These are phyloP conservation scores for Lasioglossum calceatum DNA, from an alignment of 2,888 invertebrate species.

Conservation along the genomic window DNA sequence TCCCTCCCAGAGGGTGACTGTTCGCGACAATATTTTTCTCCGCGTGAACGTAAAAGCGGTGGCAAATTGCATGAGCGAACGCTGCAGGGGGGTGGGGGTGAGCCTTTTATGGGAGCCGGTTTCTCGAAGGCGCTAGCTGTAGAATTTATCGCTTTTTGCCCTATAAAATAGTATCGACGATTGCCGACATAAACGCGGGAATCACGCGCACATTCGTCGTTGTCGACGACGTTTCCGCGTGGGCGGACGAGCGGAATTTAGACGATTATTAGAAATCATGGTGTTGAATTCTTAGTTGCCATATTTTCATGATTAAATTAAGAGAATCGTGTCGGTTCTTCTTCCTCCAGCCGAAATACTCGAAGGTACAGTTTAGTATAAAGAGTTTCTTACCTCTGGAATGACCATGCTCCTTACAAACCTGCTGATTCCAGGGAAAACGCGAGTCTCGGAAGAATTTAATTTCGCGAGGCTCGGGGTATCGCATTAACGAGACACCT, in stretches of 20 bases:
- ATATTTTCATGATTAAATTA: no score
- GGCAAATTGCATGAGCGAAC: conserved; percentile 23
- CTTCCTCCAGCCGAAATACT: background rate
- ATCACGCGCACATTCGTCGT: background rate
- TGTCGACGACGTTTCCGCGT: background rate
- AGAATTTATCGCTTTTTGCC: conserved; percentile 59
- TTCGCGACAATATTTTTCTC: conserved; percentile 61
- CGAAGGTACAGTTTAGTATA: background rate
- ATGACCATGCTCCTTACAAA: background rate
- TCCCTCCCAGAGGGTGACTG: conserved; percentile 22
- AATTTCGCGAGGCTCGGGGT: background rate
- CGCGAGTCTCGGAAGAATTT: conserved; percentile 1
- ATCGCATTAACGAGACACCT: conserved; percentile 10
- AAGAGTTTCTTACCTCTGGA: background rate
- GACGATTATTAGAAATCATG: background rate
- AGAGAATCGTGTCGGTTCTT: background rate
- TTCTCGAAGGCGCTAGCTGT: conserved; percentile 35
- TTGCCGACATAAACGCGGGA: conserved; percentile 41
- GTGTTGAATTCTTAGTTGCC: no score
- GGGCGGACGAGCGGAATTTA: background rate
- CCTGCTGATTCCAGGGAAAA: background rate
- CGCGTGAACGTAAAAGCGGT: conserved; percentile 57
- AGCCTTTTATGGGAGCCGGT: conserved; percentile 1
- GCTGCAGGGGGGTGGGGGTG: background rate
- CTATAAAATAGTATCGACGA: conserved; percentile 51